These are phyloP conservation scores for Erythrocercus mccallii DNA, from an alignment of 2,113 vertebrate genomes.

Conservation along the genomic window DNA sequence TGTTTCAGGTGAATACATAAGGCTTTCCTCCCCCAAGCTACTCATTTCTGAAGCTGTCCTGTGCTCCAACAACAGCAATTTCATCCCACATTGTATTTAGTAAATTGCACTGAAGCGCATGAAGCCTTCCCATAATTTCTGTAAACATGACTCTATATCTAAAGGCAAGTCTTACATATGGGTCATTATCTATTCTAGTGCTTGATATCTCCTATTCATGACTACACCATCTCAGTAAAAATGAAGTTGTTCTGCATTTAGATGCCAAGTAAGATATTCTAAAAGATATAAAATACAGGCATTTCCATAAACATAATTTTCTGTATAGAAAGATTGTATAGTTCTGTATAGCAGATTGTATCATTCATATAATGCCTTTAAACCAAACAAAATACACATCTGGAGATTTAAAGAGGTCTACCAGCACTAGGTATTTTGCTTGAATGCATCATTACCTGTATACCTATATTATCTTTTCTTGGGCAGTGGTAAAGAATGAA, in stretches of 20 bases:
- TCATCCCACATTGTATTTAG: conserved; percentile 44
- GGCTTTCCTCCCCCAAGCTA: neutral
- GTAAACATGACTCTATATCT: conserved; percentile 1
- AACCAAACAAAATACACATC: conserved; percentile 16
- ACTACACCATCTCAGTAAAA: conserved; percentile 29
- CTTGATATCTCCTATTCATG: conserved; percentile 13
- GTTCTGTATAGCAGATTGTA: neutral
- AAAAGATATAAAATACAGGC: neutral
- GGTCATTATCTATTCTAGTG: conserved; percentile 34
- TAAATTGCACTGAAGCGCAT: conserved; percentile 36
- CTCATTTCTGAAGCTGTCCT: conserved; percentile 35
- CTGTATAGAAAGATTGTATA: neutral
- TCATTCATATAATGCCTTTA: neutral
- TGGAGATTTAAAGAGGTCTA: neutral
- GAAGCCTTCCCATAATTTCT: conserved; percentile 26
- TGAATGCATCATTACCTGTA: neutral
- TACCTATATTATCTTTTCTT: neutral
- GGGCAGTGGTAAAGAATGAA: neutral
- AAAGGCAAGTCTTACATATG: conserved; percentile 26
- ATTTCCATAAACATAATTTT: conserved; percentile 6
- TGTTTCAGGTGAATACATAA: conserved; percentile 9
- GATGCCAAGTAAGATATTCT: neutral
- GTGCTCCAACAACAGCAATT: conserved; percentile 35
- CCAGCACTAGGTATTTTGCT: neutral
- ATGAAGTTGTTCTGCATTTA: conserved; percentile 52